These are phyloP conservation scores for Galaxias olidus DNA, from an alignment of 2,797 vertebrate species.

Conservation along the genomic window DNA sequence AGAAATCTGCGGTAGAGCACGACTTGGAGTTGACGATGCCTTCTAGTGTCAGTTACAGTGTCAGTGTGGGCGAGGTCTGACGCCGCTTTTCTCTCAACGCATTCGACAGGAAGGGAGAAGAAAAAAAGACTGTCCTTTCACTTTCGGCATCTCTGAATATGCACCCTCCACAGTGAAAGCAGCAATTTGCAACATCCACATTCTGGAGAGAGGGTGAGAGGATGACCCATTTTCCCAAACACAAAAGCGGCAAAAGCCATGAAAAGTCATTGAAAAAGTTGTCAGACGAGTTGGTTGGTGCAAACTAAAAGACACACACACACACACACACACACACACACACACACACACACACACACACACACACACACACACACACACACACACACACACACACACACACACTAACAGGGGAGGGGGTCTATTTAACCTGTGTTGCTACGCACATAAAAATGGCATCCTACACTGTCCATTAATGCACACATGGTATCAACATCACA, in stretches of 20 bases:
- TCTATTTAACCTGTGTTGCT: conserved; percentile 95
- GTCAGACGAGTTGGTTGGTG: conserved; percentile 8
- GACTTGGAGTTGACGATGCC: conserved; percentile 42
- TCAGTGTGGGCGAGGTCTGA: conserved; percentile 46
- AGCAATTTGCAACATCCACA: conserved; percentile 67
- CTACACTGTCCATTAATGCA: conserved; percentile 89
- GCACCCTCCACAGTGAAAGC: conserved; percentile 70
- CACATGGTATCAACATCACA: conserved; percentile 97
- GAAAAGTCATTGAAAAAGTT: conserved; percentile 71
- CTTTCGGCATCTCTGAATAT: conserved; percentile 55
- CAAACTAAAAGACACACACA: too few relatives aligned
- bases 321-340: conserved; percentile 32
- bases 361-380: conserved; percentile 33
- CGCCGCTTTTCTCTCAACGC: conserved; percentile 29
- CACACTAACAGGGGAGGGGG: conserved; percentile 57
- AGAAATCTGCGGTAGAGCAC: too few relatives aligned
- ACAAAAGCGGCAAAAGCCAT: conserved; percentile 57
- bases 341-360: too few relatives aligned
- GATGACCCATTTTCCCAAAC: conserved; percentile 46
- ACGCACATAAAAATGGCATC: conserved; percentile 93
- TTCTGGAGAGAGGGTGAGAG: conserved; percentile 52
- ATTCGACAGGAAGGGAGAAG: conserved; percentile 33
- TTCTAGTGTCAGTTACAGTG: conserved; percentile 55
- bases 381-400: conserved; percentile 52
- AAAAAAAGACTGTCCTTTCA: conserved; percentile 44